Evolutionary conservation across 2,888 invertebrate genomes (phyloP), one percentile per base, ranked within the genome.

Genomic region (Phorcus lineatus): DNA sequence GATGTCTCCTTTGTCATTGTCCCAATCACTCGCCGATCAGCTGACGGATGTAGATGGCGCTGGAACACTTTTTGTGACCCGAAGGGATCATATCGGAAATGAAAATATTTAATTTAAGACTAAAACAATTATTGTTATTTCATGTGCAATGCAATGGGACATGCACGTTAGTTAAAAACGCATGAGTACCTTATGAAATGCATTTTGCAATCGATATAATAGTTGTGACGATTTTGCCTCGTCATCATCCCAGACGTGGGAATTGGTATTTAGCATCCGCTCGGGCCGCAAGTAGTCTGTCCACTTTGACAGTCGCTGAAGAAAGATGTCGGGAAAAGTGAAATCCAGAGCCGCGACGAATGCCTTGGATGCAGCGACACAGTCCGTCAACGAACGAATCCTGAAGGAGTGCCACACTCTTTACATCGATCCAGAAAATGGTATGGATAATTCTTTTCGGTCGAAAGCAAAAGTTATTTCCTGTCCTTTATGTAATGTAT

Each of bases 371-470:
- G 88, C 90, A 78, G 90, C 92, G 22, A 93, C 93, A 9, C 88
- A 93, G 78, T 91, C 93, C 36, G 89, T 93, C 36, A 94, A 94
- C 89, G 94, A 94, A 86, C 91, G 92, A 85, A 94, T 94, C 82
- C 90, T 94, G 53, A 93, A 93, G 88, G 94, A 94, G 88, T 94
- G 94, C 85, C 94, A 94, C 86, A 89, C 89, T 19, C 89, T 94
- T 11, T 94, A 94, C 88, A 93, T 92, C 52, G 94, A 94, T 84
- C 91, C 93, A 22, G 94, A 94, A 79, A 93, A 93, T 91, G 94
- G 94, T 94, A 85, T 88, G 89, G 85, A 22, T 78, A 28, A 36
- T 81, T 78, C 67, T 67, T 79, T 80, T 53, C 24, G 47, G 76
- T 54, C 67, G n/a, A 40, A 62, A 31, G 28, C 28, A 24, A 28